A percentile compares a stretch with the other conserved stretches of the same genome.
Conservation (phyloP, 1,140 invertebrate species). For the Fopius arisanus region DNA sequence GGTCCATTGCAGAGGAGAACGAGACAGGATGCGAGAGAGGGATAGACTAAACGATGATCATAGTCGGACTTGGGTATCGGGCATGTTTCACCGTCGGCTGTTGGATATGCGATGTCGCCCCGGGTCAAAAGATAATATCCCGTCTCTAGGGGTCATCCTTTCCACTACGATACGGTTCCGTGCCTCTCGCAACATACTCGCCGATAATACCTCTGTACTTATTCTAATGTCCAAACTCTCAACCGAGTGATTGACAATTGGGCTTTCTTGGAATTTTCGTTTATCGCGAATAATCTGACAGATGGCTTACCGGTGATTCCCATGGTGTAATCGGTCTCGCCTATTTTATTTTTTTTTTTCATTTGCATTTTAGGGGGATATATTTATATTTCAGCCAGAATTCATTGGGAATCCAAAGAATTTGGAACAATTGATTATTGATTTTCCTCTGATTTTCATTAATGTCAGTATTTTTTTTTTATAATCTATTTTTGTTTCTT, state of each 20-base stretch:
- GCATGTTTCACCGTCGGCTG: slow-evolving; percentile 23
- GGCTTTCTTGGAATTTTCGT: neutral
- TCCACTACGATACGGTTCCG: slow-evolving; percentile 15
- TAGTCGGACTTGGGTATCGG: slow-evolving; percentile 19
- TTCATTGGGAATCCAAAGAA: no score
- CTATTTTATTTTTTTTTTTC: no score
- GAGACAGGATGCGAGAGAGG: neutral
- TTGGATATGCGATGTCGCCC: slow-evolving; percentile 27
- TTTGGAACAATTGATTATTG: no score
- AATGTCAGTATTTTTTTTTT: no score
- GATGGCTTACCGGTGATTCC: no score
- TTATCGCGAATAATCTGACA: slow-evolving; percentile 53
- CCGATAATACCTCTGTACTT: slow-evolving; percentile 11
- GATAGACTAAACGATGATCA: slow-evolving; percentile 18
- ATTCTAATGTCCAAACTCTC: slow-evolving; percentile 3
- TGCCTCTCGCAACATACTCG: slow-evolving; percentile 4
- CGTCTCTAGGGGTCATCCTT: slow-evolving; percentile 19
- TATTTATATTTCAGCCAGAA: no score
- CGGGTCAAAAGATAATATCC: slow-evolving; percentile 28
- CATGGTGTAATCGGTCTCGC: neutral
- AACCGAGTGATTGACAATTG: neutral
- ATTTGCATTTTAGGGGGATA: no score
- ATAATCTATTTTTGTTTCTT: no score
- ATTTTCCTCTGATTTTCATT: no score
- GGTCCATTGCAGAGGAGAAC: neutral